Percentiles rank a stretch among this genome's conserved stretches.
phyloP scores from a whole-genome alignment of 2,888 invertebrate genomes.

The Petrophora chlorosata region DNA sequence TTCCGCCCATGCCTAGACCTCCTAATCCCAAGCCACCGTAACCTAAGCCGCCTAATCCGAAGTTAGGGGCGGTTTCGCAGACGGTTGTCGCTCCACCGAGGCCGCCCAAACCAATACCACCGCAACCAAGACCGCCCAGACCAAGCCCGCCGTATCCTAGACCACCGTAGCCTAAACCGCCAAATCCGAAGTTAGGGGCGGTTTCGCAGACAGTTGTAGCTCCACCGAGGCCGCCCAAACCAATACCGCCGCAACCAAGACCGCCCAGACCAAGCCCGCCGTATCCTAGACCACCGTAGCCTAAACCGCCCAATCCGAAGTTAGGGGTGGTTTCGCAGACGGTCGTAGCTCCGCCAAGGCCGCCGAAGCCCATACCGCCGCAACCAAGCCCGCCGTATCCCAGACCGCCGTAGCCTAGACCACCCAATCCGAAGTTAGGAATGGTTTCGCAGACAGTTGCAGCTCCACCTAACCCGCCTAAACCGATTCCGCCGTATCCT shows the following conservation, averaged over 20 bases:
- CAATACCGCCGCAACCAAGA: constrained; percentile 12
- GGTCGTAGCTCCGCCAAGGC: constrained; percentile 19
- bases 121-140: constrained; percentile 11
- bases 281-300: constrained; percentile 26
- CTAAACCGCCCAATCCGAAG: constrained; percentile 11
- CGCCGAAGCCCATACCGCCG: constrained; percentile 22
- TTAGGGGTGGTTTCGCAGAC: constrained; percentile 28
- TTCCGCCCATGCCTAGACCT: constrained; percentile 1
- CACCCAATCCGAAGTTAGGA: constrained; percentile 14
- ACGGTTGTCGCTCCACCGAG: constrained; percentile 21
- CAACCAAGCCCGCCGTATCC: constrained; percentile 22
- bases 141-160: constrained; percentile 19
- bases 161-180: constrained; percentile 25
- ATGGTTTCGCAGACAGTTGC: constrained; percentile 24
- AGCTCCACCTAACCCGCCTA: constrained; percentile 14
- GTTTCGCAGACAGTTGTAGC: constrained; percentile 33
- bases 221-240: constrained; percentile 19
- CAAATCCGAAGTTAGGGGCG: constrained; percentile 23
- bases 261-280: constrained; percentile 20
- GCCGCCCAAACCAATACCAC: constrained; percentile 5
- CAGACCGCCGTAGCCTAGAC: neutral
- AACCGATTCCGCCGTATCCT: constrained; percentile 21
- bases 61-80: constrained; percentile 33
- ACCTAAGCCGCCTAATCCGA: constrained; percentile 7
- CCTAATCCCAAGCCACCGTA: constrained; percentile 5